Evolutionary conservation across 2,888 invertebrate species (phyloP).

Genomic region (Amiota mariae): DNA sequence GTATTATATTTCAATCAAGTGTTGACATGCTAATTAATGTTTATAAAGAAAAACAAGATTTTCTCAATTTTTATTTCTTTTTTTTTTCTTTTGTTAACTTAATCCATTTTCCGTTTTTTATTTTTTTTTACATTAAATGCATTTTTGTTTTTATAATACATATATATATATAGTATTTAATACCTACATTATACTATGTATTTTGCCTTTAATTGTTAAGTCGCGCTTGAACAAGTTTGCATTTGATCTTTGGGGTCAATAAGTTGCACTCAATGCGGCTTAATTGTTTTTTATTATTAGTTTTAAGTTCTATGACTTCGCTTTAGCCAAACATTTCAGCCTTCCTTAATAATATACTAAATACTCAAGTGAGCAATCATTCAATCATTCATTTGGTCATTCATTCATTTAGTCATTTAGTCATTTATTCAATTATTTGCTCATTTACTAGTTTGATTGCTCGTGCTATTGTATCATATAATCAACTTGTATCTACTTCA

Average conservation of each 20-base stretch:
- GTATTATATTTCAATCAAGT: slow-evolving; percentile 41
- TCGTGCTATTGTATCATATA: background rate
- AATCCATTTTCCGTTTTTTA: slow-evolving; percentile 29
- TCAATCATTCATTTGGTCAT: too few relatives aligned
- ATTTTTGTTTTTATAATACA: slow-evolving; percentile 21
- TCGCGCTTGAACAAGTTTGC: slow-evolving; percentile 63
- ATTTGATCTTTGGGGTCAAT: slow-evolving; percentile 66
- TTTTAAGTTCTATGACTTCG: slow-evolving; percentile 20
- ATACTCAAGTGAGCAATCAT: too few relatives aligned
- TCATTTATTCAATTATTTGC: too few relatives aligned
- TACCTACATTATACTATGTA: slow-evolving; percentile 18
- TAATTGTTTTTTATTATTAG: slow-evolving; percentile 55
- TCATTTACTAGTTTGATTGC: too few relatives aligned
- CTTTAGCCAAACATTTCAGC: too few relatives aligned
- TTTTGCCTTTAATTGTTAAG: slow-evolving; percentile 51
- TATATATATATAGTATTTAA: background rate
- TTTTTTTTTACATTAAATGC: slow-evolving; percentile 30
- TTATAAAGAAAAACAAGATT: slow-evolving; percentile 28
- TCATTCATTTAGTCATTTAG: too few relatives aligned
- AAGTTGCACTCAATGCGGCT: slow-evolving; percentile 55
- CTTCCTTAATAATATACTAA: too few relatives aligned
- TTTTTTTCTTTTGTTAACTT: slow-evolving; percentile 35
- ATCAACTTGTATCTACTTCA: background rate
- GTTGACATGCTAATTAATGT: slow-evolving; percentile 53
- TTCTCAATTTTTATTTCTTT: too few relatives aligned